Percentiles rank a stretch among this genome's conserved stretches.
phyloP scores from a whole-genome alignment of 2,888 invertebrate species.

The Platycheirus rosarum region DNA sequence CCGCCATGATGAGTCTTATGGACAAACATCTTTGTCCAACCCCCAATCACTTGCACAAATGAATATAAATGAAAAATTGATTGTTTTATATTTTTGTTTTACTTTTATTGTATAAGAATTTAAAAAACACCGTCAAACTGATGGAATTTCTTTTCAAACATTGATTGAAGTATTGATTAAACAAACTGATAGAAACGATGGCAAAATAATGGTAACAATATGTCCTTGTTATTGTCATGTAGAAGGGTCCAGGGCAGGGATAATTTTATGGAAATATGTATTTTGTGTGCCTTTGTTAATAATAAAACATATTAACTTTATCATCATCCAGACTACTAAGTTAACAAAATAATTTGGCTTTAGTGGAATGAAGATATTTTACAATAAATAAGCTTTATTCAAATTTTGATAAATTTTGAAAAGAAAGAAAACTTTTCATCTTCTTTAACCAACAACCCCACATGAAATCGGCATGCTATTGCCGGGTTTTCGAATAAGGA shows the following conservation, averaged over 20 bases:
- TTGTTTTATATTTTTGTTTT: constrained; percentile 20
- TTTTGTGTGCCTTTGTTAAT: no score
- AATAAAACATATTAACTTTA: no score
- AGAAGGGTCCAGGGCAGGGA: neutral
- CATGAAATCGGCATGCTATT: no score
- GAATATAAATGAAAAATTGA: constrained; percentile 54
- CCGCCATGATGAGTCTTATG: constrained; percentile 82
- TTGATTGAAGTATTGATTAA: constrained; percentile 62
- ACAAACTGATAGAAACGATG: constrained; percentile 47
- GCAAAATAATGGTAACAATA: neutral
- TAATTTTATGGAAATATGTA: no score
- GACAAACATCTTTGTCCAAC: constrained; percentile 84
- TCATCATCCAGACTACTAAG: no score
- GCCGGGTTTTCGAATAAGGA: no score
- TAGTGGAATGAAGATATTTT: no score
- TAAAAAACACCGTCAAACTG: constrained; percentile 47
- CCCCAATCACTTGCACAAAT: constrained; percentile 60
- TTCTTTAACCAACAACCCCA: no score
- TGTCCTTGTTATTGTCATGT: constrained; percentile 14
- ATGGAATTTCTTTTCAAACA: constrained; percentile 52
- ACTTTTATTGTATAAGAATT: constrained; percentile 35
- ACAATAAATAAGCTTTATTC: no score
- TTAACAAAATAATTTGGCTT: no score
- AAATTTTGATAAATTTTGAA: no score
- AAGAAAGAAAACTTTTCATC: no score